phyloP scores from a whole-genome alignment of 2,888 invertebrate species.

The Hylaea fasciaria region DNA sequence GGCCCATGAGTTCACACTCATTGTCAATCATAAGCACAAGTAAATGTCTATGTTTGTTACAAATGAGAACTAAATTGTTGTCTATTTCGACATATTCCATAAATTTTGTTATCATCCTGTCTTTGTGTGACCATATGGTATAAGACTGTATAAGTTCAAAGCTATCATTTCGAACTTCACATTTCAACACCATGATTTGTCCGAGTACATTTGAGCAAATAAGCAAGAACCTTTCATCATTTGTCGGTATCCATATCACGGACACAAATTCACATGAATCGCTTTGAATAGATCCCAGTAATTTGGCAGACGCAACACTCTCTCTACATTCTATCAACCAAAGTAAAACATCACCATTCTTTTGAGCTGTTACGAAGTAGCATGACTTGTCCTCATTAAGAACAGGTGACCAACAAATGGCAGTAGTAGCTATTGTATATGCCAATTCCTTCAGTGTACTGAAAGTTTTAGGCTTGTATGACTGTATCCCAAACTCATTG shows the following conservation, averaged over 20 bases:
- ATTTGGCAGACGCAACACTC: conserved; percentile 41
- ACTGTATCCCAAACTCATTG: conserved; percentile 39
- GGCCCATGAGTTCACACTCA: conserved; percentile 53
- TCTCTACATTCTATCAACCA: conserved; percentile 57
- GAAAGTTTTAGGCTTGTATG: conserved; percentile 43
- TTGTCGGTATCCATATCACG: conserved; percentile 60
- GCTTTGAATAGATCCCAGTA: conserved; percentile 45
- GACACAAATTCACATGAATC: conserved; percentile 55
- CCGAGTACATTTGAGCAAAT: conserved; percentile 61
- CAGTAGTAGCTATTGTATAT: conserved; percentile 56
- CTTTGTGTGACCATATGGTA: conserved; percentile 64
- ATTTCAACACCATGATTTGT: conserved; percentile 56
- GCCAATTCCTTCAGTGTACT: conserved; percentile 57
- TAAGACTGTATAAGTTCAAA: conserved; percentile 46
- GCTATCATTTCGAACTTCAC: conserved; percentile 45
- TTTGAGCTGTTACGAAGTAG: conserved; percentile 71
- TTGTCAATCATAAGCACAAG: conserved; percentile 58
- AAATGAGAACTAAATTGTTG: conserved; percentile 59
- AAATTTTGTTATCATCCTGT: conserved; percentile 62
- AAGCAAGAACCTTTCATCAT: conserved; percentile 50
- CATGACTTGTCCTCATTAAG: conserved; percentile 54
- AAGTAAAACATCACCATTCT: conserved; percentile 61
- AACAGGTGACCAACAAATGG: conserved; percentile 65
- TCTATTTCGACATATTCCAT: conserved; percentile 50
- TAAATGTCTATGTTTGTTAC: conserved; percentile 71